phyloP scores from a whole-genome alignment of 2,888 invertebrate genomes.

The Parthenolecanium corni region DNA sequence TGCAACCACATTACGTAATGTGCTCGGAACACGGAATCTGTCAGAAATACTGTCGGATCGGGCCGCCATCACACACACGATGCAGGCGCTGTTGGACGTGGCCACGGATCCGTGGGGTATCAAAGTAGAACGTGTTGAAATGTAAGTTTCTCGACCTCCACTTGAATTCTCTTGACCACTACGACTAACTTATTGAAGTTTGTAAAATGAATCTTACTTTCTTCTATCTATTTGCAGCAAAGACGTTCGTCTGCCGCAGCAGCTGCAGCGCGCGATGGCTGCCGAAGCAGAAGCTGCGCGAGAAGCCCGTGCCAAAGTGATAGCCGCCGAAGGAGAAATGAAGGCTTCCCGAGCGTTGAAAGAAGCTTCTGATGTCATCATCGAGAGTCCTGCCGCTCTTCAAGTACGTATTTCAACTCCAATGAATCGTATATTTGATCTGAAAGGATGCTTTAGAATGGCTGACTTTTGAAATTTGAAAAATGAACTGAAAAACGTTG shows the following conservation, averaged over 20 bases:
- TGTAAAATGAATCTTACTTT: neutral
- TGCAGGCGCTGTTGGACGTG: constrained; percentile 74
- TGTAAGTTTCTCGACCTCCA: constrained; percentile 61
- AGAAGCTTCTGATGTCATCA: constrained; percentile 77
- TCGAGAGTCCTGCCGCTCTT: constrained; percentile 67
- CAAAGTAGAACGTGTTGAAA: constrained; percentile 88
- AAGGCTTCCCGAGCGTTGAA: constrained; percentile 71
- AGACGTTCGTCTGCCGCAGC: constrained; percentile 64
- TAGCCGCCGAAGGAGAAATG: constrained; percentile 77
- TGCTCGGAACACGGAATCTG: constrained; percentile 80
- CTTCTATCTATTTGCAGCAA: constrained; percentile 44
- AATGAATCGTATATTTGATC: too few species aligned
- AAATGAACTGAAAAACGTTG: neutral
- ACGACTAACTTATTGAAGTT: too few species aligned
- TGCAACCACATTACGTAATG: constrained; percentile 76
- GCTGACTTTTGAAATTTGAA: too few species aligned
- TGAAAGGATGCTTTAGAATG: too few species aligned
- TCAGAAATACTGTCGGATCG: constrained; percentile 85
- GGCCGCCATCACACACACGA: constrained; percentile 79
- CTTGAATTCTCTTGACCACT: neutral
- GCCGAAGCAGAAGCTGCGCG: constrained; percentile 70
- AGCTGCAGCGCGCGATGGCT: constrained; percentile 69
- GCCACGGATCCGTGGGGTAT: constrained; percentile 89
- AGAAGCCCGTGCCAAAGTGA: constrained; percentile 66
- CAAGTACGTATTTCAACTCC: constrained; percentile 45